These are phyloP conservation scores for Toxotes chatareus DNA, from an alignment of 2,113 vertebrate genomes.

Conservation along the genomic window DNA sequence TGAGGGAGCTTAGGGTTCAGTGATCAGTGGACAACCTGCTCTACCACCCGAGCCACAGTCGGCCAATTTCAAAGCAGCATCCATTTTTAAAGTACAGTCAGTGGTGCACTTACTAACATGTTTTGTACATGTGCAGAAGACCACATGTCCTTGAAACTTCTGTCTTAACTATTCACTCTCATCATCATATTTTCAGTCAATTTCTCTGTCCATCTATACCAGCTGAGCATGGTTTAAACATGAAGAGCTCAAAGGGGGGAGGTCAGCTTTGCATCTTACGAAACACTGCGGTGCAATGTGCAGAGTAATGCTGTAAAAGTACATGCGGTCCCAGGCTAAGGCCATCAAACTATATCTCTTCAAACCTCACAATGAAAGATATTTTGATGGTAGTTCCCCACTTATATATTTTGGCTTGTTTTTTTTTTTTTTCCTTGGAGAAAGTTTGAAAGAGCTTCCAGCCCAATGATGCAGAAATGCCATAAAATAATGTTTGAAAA, in stretches of 20 bases:
- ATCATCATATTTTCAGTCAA: not conserved
- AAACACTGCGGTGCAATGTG: not conserved
- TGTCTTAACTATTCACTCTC: not conserved
- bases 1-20: too few species aligned
- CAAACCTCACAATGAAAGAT: not conserved
- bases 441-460: slow-evolving; percentile 39
- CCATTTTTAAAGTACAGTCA: too few species aligned
- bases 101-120: too few species aligned
- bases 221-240: not conserved
- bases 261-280: not conserved
- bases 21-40: too few species aligned
- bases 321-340: not conserved
- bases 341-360: slow-evolving; percentile 38
- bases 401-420: slow-evolving; percentile 28
- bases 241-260: not conserved
- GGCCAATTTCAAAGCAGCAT: too few species aligned
- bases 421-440: slow-evolving; percentile 29
- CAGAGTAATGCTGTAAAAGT: not conserved
- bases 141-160: not conserved
- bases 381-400: slow-evolving; percentile 30
- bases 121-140: not conserved
- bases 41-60: too few species aligned
- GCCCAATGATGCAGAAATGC: slow-evolving; percentile 54
- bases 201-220: not conserved
- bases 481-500: slow-evolving; percentile 45